Evolutionary conservation across 2,797 vertebrate genomes (phyloP).

Genomic region (Enteromius mattozi): DNA sequence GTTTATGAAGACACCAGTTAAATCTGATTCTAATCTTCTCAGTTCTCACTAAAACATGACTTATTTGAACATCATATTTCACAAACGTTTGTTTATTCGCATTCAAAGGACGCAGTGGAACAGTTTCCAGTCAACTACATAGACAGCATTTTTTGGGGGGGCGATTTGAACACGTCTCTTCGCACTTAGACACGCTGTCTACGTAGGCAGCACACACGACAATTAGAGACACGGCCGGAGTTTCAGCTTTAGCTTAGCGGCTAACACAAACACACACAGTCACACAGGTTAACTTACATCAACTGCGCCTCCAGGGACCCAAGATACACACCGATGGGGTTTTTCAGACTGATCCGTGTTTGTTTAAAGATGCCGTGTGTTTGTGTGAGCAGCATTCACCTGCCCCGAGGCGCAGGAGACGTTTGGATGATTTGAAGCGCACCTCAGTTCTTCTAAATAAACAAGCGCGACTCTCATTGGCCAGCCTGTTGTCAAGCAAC

Average conservation of each 20-base stretch:
- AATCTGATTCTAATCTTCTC: not conserved
- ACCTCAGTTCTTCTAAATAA: conserved; percentile 44
- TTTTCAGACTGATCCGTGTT: not conserved
- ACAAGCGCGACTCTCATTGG: conserved; percentile 72
- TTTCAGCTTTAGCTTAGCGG: conserved; percentile 6
- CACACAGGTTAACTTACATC: conserved; percentile 21
- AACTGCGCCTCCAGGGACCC: not conserved
- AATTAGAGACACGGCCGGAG: not conserved
- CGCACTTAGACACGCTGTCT: not conserved
- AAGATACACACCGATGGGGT: not conserved
- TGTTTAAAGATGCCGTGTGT: not conserved
- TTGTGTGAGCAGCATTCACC: conserved; percentile 13
- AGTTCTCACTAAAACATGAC: too few species aligned
- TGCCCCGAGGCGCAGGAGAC: conserved; percentile 15
- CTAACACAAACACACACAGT: not conserved
- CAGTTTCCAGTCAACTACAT: not conserved
- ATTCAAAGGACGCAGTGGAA: not conserved
- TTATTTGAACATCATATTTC: too few species aligned
- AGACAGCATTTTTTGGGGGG: not conserved
- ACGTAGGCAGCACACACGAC: not conserved
- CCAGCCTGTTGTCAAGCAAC: conserved; percentile 68
- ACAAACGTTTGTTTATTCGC: not conserved
- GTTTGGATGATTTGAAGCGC: conserved; percentile 66
- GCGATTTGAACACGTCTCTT: too few species aligned
- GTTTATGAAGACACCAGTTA: not conserved